Base-by-base conservation (phyloP, 2,888 invertebrate species). In the Dysmachus trigonus region DNA sequence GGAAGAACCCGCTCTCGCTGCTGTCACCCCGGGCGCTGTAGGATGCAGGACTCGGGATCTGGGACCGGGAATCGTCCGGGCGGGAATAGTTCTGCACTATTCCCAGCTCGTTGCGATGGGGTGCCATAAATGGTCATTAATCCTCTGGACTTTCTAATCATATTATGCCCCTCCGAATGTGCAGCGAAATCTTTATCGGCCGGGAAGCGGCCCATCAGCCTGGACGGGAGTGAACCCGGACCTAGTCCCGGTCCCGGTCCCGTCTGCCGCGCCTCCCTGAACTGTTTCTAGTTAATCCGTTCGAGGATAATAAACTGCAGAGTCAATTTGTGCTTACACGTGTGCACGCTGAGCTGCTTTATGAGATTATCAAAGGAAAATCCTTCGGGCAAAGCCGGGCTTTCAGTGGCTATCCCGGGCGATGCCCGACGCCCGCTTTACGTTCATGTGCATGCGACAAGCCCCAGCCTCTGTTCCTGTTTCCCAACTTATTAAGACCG, bases 251-350 rank as follows among this genome's bases (percentile, higher is more conserved):
- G n/a, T n/a, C 30, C 62, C 53, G n/a, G 77, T n/a, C 27, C 85
- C 18, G 53, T n/a, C n/a, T n/a, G n/a, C n/a, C n/a, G n/a, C n/a
- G n/a, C n/a, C n/a, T n/a, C n/a, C n/a, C n/a, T n/a, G n/a, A n/a
- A 30, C 62, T 53, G 76, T 51, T 27, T 76, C 76, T 15, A 76
- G 85, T 76, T 85, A 85, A 85, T 85, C 76, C 85, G 30, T 53
- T 76, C 35, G 47, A 76, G 53, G 85, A 85, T 85, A 85, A 85
- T 85, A 85, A 47, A 85, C 85, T 76, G n/a, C 76, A 38, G 76
- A 85, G 85, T 76, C 85, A 85, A 85, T 77, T 85, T 85, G 76
- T 85, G 74, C 62, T 76, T 62, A 85, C 85, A 85, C 76, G 85
- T 76, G 85, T 74, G 74, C 74, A 74, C 15, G 53, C 35, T 76